Evolutionary conservation across 1,140 invertebrate species (phyloP).

Genomic region (Melanaphis sacchari): DNA sequence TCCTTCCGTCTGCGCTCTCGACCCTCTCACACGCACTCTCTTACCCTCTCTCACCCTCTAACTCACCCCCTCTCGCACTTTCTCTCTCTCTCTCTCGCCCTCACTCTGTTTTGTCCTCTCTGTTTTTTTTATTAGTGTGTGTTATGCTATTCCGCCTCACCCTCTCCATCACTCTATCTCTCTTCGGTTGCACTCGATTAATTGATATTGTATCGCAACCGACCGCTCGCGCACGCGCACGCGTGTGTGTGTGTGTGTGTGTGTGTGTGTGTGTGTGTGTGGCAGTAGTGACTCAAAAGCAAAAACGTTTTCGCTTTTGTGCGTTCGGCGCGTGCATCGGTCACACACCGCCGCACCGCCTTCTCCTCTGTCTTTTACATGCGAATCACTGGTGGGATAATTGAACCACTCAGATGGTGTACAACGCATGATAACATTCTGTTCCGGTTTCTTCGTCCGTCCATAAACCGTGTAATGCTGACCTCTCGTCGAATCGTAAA

Average conservation of each 20-base stretch:
- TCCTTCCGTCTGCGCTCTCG: neutral
- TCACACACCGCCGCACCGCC: neutral
- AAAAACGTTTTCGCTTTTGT: conserved; percentile 8
- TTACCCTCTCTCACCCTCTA: neutral
- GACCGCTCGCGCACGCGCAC: no score
- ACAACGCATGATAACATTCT: neutral
- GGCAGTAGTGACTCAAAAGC: neutral
- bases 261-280: neutral
- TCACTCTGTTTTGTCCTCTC: neutral
- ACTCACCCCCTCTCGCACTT: neutral
- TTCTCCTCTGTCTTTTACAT: neutral
- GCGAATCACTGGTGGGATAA: neutral
- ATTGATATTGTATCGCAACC: conserved; percentile 35
- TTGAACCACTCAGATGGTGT: neutral
- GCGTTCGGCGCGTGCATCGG: neutral
- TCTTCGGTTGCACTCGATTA: conserved; percentile 23
- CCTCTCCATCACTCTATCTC: neutral
- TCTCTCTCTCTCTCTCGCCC: neutral
- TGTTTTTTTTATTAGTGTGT: neutral
- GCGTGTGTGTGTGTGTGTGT: no score
- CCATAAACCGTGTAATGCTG: neutral
- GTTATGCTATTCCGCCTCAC: neutral
- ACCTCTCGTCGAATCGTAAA: no score
- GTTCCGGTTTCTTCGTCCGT: neutral
- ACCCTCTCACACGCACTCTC: neutral